Base-by-base conservation (phyloP, 2,888 invertebrate genomes). In the Dysmachus trigonus region DNA sequence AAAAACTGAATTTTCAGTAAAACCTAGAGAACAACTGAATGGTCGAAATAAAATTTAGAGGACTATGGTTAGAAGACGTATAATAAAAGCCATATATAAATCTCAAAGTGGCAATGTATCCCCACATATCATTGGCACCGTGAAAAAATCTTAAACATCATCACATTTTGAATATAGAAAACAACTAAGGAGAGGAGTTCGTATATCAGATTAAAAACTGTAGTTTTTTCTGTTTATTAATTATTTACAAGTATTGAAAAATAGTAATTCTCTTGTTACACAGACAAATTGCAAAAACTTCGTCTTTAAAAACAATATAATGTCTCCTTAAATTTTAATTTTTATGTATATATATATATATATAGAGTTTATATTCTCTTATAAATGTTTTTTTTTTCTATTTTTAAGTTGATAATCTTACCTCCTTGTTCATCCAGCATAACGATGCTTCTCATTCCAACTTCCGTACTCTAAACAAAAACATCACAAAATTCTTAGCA, bases 381-480 rank as follows among this genome's bases (percentile, higher is more conserved):
- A 33, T 72, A 13, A 38, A 41, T 41, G 38, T 35, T 62, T 87
- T 88, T 88, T 88, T 86, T 88, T 88, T 84, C 62, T 88, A 87
- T 86, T 72, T 88, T 88, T 88, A 88, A 30, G 90, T 90, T 91
- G 93, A 93, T 93, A 93, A 93, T 93, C 97, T 98, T 97, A 98
- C 98, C 98, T 97, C 98, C 99, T 97, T 99, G 99, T 95, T 99
- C 98, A 95, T 99, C 99, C 96, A 99, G 96, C 96, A 98, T 98
- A 94, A 99, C 98, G 95, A 99, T 96, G 94, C 98, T 97, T 95
- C 97, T 97, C 96, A 99, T 99, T 94, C 98, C 98, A 94, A 98
- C 98, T 95, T 99, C 98, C 95, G 98, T 98, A 95, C 98, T 98
- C 98, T 99, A 97, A 95, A 97, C 96, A 95, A 93, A 94, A 91